Evolutionary conservation across 2,113 vertebrate species (phyloP).

Genomic region (Petrocephalus zakoni): DNA sequence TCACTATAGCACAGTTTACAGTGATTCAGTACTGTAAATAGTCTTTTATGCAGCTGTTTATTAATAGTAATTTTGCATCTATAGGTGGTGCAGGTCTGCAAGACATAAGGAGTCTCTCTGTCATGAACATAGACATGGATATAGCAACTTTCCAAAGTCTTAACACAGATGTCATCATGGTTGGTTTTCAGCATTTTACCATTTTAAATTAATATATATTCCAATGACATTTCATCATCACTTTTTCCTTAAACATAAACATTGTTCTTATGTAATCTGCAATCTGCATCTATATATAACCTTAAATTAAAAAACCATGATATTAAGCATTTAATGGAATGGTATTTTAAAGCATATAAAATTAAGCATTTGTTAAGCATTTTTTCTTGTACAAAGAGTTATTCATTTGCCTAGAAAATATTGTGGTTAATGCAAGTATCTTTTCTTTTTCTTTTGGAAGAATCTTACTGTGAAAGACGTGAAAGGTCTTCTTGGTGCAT

Average conservation of each 20-base stretch:
- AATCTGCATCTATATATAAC: no score
- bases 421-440: not conserved
- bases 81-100: slow-evolving; percentile 18
- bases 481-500: slow-evolving; percentile 44
- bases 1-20: slow-evolving; percentile 42
- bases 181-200: slow-evolving; percentile 33
- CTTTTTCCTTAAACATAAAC: no score
- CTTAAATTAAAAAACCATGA: no score
- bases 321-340: no score
- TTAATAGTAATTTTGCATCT: not conserved
- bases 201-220: not conserved
- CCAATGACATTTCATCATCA: not conserved
- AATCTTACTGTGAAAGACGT: slow-evolving; percentile 47
- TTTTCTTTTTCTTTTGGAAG: slow-evolving; percentile 28
- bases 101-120: not conserved
- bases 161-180: slow-evolving; percentile 39
- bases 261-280: no score
- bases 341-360: no score
- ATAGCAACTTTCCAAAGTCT: slow-evolving; percentile 27
- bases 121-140: slow-evolving; percentile 33
- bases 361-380: no score
- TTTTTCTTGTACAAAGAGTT: not conserved
- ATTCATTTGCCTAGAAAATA: not conserved
- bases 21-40: slow-evolving; percentile 52
- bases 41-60: not conserved